Conservation (phyloP, 2,888 invertebrate genomes). For the Callosobruchus maculatus region DNA sequence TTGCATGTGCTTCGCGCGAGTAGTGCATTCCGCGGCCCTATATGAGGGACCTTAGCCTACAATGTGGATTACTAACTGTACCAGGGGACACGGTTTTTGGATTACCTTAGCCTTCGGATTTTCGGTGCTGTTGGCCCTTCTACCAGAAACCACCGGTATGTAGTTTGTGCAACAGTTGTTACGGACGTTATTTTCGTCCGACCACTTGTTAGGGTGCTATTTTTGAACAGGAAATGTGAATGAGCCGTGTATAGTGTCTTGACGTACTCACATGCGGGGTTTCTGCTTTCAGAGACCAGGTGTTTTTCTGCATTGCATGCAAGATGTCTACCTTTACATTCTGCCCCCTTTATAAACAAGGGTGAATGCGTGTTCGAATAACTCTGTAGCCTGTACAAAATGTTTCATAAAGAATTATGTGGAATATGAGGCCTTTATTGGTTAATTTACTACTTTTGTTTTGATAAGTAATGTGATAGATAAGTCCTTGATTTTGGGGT, state of each 20-base stretch:
- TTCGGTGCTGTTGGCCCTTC: conserved; percentile 48
- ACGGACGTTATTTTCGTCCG: neutral
- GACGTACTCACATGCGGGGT: neutral
- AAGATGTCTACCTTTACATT: neutral
- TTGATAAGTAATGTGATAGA: no score
- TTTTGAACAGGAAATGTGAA: neutral
- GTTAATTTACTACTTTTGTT: no score
- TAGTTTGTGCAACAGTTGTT: conserved; percentile 13
- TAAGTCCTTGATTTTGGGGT: no score
- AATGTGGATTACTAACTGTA: conserved; percentile 66
- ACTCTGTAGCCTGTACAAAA: no score
- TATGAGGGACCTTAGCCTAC: conserved; percentile 50
- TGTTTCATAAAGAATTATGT: no score
- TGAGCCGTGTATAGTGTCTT: neutral
- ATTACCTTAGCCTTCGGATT: conserved; percentile 46
- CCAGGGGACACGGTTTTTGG: conserved; percentile 62
- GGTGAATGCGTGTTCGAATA: neutral
- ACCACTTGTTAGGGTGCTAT: neutral
- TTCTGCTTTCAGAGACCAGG: neutral
- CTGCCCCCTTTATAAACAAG: neutral
- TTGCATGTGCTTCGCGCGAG: conserved; percentile 22
- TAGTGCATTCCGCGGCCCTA: conserved; percentile 42
- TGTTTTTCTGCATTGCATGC: neutral
- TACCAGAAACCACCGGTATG: conserved; percentile 60
- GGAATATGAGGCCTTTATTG: no score